A percentile compares a stretch with the other conserved stretches of the same genome.
phyloP scores from a whole-genome alignment of 2,113 vertebrate species.

The Silurus asotus region DNA sequence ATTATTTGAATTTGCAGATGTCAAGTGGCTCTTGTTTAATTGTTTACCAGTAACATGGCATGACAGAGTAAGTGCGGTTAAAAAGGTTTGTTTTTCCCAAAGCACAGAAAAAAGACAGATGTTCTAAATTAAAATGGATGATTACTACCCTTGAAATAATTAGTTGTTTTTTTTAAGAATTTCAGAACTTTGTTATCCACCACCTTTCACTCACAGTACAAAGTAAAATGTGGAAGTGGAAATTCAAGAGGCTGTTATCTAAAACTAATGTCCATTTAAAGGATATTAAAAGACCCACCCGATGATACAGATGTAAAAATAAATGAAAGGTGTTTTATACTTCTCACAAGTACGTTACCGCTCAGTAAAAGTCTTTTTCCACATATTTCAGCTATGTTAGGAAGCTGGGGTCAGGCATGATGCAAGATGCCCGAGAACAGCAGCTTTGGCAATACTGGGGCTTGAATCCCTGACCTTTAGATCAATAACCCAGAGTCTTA shows the following conservation, averaged over 20 bases:
- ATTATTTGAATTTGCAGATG: not conserved
- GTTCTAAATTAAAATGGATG: not conserved
- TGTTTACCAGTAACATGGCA: constrained; percentile 5
- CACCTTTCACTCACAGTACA: constrained; percentile 20
- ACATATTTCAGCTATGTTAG: too few species aligned
- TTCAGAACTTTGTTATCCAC: not conserved
- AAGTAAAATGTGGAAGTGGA: not conserved
- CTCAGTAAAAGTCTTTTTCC: too few species aligned
- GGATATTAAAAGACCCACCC: not conserved
- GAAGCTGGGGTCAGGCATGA: too few species aligned
- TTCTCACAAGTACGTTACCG: too few species aligned
- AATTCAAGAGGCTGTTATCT: not conserved
- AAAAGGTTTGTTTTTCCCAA: not conserved
- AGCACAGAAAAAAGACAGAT: constrained; percentile 9
- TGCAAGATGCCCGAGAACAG: too few species aligned
- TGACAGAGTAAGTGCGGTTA: not conserved
- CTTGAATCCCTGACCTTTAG: too few species aligned
- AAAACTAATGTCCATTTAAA: not conserved
- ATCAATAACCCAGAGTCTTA: too few species aligned
- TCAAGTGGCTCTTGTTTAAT: constrained; percentile 3
- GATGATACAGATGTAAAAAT: not conserved
- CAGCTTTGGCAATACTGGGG: too few species aligned
- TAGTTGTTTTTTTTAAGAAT: not conserved
- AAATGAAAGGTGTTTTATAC: too few species aligned
- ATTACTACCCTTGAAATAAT: constrained; percentile 13